Evolutionary conservation across 2,113 vertebrate species (phyloP).

Genomic region (Mystacornis crossleyi): DNA sequence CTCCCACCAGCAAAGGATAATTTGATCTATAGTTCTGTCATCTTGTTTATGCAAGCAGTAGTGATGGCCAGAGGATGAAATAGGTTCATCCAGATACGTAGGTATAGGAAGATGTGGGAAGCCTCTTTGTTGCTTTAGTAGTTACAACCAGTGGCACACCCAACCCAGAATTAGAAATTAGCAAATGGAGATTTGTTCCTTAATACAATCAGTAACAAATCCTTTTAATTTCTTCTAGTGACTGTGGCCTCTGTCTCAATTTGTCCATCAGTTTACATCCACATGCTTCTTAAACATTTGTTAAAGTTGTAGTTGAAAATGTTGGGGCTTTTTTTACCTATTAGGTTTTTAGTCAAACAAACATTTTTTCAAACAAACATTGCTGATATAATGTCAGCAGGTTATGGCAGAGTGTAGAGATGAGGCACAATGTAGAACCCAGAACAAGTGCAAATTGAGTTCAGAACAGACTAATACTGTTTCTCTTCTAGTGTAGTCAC

Average conservation of each 20-base stretch:
- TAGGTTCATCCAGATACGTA: background rate
- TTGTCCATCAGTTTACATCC: background rate
- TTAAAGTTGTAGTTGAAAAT: background rate
- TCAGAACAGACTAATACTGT: background rate
- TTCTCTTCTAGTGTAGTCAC: background rate
- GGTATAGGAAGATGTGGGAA: background rate
- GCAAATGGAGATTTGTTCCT: background rate
- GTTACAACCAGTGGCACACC: background rate
- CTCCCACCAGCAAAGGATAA: background rate
- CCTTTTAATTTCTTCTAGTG: background rate
- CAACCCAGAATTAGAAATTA: background rate
- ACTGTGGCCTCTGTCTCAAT: background rate
- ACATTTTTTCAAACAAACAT: background rate
- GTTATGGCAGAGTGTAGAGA: background rate
- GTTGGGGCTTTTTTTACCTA: background rate
- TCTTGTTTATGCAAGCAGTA: background rate
- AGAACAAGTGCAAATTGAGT: background rate
- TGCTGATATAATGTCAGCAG: background rate
- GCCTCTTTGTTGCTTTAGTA: background rate
- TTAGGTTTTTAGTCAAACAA: background rate
- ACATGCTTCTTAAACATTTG: background rate
- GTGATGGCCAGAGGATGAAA: background rate
- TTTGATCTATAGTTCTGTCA: background rate
- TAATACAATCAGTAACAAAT: background rate
- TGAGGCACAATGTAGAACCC: background rate